A percentile compares a stretch with the other conserved stretches of the same genome.
These are phyloP conservation scores for Anticlea derivata DNA, from an alignment of 2,888 invertebrate genomes.

Conservation along the genomic window DNA sequence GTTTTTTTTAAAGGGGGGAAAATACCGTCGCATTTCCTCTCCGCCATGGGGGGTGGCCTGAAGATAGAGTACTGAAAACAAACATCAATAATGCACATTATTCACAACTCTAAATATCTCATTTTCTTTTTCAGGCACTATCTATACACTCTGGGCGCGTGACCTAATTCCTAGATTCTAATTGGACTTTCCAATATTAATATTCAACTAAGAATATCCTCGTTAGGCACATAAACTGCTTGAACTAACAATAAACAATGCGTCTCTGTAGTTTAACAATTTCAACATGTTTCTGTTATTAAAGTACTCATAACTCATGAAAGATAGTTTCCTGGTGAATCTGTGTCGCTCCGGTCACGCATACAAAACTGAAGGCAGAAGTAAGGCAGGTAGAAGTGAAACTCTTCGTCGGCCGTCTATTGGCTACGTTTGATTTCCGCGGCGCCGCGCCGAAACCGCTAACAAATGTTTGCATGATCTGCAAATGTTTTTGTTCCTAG, in stretches of 20 bases:
- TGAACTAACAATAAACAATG: constrained; percentile 28
- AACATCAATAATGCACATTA: no score
- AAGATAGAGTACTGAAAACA: no score
- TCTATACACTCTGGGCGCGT: neutral
- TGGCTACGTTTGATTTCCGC: no score
- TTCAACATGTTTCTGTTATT: constrained; percentile 47
- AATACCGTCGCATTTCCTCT: no score
- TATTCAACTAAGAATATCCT: neutral
- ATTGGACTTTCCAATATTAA: constrained; percentile 10
- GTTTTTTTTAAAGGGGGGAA: no score
- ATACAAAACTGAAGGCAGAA: constrained; percentile 28
- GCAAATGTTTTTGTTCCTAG: no score
- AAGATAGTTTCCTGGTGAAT: constrained; percentile 46
- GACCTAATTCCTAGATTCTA: constrained; percentile 3
- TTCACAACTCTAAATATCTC: neutral
- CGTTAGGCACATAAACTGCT: neutral
- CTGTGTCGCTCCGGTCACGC: constrained; percentile 26
- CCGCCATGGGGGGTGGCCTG: no score
- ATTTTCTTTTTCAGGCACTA: neutral
- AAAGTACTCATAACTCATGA: constrained; percentile 47
- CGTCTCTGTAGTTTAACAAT: constrained; percentile 27
- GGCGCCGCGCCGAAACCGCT: no score
- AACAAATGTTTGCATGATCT: no score
- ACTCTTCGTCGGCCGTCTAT: neutral
- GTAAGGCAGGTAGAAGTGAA: constrained; percentile 7